phyloP scores from a whole-genome alignment of 2,888 invertebrate genomes.

The Cephus rjabovi region DNA sequence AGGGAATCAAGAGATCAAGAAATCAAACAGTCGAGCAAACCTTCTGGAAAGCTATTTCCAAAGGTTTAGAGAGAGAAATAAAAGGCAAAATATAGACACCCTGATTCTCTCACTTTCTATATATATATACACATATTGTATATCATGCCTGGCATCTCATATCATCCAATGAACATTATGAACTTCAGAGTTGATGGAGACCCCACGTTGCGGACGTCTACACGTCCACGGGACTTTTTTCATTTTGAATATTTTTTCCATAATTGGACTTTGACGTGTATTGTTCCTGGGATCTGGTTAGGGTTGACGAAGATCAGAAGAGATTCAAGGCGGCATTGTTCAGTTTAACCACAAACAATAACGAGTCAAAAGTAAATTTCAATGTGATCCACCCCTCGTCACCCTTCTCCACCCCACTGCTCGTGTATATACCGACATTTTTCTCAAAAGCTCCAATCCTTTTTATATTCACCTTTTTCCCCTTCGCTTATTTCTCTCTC shows the following conservation, averaged over 20 bases:
- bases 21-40: not conserved
- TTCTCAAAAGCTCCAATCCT: not conserved
- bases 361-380: constrained; percentile 1
- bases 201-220: not conserved
- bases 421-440: not conserved
- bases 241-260: constrained; percentile 8
- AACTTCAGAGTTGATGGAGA: not conserved
- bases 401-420: not conserved
- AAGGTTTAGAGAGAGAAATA: not conserved
- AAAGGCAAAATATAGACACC: not conserved
- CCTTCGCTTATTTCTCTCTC: not conserved
- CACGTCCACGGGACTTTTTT: not conserved
- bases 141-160: not conserved
- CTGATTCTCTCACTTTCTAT: not conserved
- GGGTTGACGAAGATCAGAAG: constrained; percentile 2
- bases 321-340: constrained; percentile 2
- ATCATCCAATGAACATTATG: not conserved
- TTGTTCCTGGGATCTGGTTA: constrained; percentile 2
- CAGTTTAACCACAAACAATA: constrained; percentile 3
- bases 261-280: constrained; percentile 7
- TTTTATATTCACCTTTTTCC: not conserved
- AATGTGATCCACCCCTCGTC: not conserved
- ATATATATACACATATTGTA: no score
- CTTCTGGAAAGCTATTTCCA: not conserved
- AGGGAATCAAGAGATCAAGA: not conserved